Evolutionary conservation across 2,797 vertebrate genomes (phyloP), one percentile per base, ranked within the genome.

Genomic region (Hypotaenidia okinawae): DNA sequence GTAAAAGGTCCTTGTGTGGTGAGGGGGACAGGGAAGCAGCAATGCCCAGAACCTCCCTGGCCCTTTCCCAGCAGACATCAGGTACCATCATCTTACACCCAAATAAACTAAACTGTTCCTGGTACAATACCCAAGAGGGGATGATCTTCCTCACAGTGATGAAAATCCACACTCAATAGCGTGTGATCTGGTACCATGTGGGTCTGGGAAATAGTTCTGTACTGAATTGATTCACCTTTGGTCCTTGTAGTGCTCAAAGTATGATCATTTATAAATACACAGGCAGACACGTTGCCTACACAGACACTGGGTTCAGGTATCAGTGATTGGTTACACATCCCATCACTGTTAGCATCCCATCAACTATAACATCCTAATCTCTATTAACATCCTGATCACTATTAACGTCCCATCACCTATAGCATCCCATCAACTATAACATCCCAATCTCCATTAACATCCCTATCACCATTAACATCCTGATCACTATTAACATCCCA

Each of bases 51-150:
- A 59, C 14, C 24, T 35, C 24, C 49, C 59, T 6, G 16, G 1
- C 5, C 23, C 35, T 75, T 68, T 57, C 62, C 33, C 22, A 16
- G 13, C 30, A 33, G n/a, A 23, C 13, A 1, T 11, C 4, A 11
- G 5, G n/a, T 22, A 6, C 19, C 32, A 63, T 57, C 57, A 25
- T 2, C 14, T 37, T 8, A 4, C 0, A 4, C 49, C 41, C 28
- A 25, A 43, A n/a, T 16, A 22, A 68, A n/a, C 24, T 16, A 4
- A 67, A 17, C 32, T n/a, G 21, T 33, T 62, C 63, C 35, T 43
- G 11, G n/a, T 5, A 5, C 19, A 4, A 4, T 6, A 45, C 27
- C 41, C 5, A 27, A 43, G 68, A 32, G 61, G 74, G 47, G 37
- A 59, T 25, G 11, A 45, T 18, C 63, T 24, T 12, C n/a, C 58